Evolutionary conservation across 2,888 invertebrate species (phyloP).

Genomic region (Phortica okadai): DNA sequence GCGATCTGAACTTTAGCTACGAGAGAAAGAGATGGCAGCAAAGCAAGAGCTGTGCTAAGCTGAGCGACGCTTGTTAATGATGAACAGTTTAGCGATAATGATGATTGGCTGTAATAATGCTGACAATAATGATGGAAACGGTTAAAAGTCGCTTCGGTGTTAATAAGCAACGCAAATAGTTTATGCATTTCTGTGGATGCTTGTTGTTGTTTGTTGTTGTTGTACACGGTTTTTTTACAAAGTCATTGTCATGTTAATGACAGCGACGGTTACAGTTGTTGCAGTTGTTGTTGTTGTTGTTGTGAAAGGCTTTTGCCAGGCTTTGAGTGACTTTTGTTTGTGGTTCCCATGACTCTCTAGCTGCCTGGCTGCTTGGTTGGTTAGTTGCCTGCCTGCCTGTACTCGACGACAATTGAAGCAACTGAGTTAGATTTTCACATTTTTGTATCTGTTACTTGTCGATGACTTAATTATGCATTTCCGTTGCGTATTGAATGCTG

Average conservation of each 20-base stretch:
- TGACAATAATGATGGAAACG: background rate
- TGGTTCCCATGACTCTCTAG: slow-evolving; percentile 8
- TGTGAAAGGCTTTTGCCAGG: slow-evolving; percentile 1
- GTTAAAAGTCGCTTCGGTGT: slow-evolving; percentile 23
- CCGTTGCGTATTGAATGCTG: slow-evolving; percentile 3
- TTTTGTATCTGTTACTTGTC: slow-evolving; percentile 18
- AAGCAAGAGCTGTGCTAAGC: background rate
- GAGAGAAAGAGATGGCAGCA: background rate
- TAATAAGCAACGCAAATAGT: slow-evolving; percentile 49
- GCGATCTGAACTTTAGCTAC: background rate
- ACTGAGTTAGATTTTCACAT: background rate
- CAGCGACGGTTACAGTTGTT: slow-evolving; percentile 16
- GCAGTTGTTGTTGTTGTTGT: slow-evolving; percentile 25
- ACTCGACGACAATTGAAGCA: slow-evolving; percentile 11
- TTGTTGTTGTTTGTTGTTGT: background rate
- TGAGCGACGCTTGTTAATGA: background rate
- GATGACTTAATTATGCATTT: slow-evolving; percentile 26
- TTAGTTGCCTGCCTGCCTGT: background rate
- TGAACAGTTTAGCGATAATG: slow-evolving; percentile 12
- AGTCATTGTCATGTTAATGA: slow-evolving; percentile 27
- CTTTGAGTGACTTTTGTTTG: background rate
- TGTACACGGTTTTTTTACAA: background rate
- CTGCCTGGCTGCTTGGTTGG: background rate
- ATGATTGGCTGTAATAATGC: background rate
- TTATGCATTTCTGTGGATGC: slow-evolving; percentile 8